Evolutionary conservation across 2,888 invertebrate species (phyloP), one percentile per base, ranked within the genome.

Genomic region (Drosophila histrio): DNA sequence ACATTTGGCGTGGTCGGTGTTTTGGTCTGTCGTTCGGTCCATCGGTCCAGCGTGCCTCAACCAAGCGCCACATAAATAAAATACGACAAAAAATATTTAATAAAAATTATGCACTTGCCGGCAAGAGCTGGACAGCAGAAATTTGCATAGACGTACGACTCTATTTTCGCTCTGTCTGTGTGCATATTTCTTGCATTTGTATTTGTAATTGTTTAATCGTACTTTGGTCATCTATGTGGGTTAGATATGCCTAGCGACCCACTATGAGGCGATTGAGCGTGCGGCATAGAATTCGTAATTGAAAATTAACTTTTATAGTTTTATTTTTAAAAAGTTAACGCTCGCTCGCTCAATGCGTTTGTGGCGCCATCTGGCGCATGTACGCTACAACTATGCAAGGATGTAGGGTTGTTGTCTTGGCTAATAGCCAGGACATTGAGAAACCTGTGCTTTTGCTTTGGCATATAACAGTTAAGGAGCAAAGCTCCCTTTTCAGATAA

Each of bases 121-220:
- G 70, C 70, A 50, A 67, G 13, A 50, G 32, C 60, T 63, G 77
- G 46, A 53, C 53, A 64, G 58, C 56, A 46, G 22, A 77, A 79
- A 82, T 82, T 81, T 81, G 82, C 82, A 82, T 82, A 84, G 71
- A 71, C 71, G 47, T 80, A 82, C 75, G 78, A 76, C 81, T 76
- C 69, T 81, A 79, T 83, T 81, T 83, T 78, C 64, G 72, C 60
- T 47, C 36, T 34, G 34, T 56, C 34, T 57, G 46, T 36, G 22
- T 54, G 21, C 19, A 22, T 53, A 9, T 21, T n/a, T 43, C 22
- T 24, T 65, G 52, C 22, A 30, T 36, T 19, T 64, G 15, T 71
- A 24, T 64, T 53, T 57, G 64, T 77, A 77, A 73, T 79, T 78
- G 66, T 56, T 71, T 81, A 82, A 81, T 81, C 81, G 74, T 65